Evolutionary conservation across 2,113 vertebrate genomes (phyloP), one percentile per base, ranked within the genome.

Genomic region (Ariopsis seemanni): DNA sequence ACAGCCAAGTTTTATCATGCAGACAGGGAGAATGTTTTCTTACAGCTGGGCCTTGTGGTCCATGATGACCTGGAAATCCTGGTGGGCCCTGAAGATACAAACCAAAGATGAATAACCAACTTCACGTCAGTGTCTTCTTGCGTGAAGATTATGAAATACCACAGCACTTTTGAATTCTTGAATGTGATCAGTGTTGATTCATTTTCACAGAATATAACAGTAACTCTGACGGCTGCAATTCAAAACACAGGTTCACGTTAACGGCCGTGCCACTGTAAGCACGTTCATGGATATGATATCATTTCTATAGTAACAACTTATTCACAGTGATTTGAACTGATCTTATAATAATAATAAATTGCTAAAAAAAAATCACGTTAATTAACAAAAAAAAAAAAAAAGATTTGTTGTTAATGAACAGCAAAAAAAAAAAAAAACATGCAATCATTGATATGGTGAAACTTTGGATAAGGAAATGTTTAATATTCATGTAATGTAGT

Each of bases 1-100:
- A 78, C 71, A 83, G 65, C 7, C 2, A 27, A 34, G 25, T 78
- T 22, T 78, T 9, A 78, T 53, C 11, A 52, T 85, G 34, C 9
- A 72, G 25, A 22, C 58, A 89, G 75, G 11, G 7, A 22, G 34
- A 12, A 25, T 60, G 85, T 58, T 82, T 82, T 96, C 97, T 95
- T 92, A 99, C 98, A 90, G 80, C 90, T 34, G 95, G 89, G 2
- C 98, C 98, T 25, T 90, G 30, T 20, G 95, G 93, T 50, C 98
- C 98, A 4, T 96, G 96, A 86, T 96, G 95, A 9, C 98, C 98
- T 0, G 97, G 94, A 58, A 88, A 89, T 25, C 98, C 98, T 0
- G 97, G 95, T 58, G 97, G 94, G 6, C 98, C 98, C 98, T 99
- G 91, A 4, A 89, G 34, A 89, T 74, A 60, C 27, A 67, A 86